Evolutionary conservation across 2,888 invertebrate species (phyloP).

Genomic region (Erebia ligea): DNA sequence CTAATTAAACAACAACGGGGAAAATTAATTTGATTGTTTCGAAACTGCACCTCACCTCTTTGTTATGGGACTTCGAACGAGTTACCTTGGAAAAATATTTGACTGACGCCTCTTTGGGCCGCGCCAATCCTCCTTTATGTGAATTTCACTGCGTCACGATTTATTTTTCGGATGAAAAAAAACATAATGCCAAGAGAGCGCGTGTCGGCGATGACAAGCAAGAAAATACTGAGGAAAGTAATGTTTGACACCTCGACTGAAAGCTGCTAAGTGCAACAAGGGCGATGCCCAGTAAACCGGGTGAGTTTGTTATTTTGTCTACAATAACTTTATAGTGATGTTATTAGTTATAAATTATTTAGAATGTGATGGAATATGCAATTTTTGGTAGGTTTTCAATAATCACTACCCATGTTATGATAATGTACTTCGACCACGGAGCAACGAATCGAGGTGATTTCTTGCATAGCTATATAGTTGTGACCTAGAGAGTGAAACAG

Average conservation of each 20-base stretch:
- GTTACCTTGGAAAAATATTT: conserved; percentile 74
- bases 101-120: conserved; percentile 56
- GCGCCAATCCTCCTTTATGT: conserved; percentile 41
- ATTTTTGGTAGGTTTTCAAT: no score
- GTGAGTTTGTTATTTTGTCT: conserved; percentile 22
- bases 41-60: conserved; percentile 69
- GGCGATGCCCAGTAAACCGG: conserved; percentile 51
- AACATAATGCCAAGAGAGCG: conserved; percentile 51
- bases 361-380: no score
- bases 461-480: no score
- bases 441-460: no score
- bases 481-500: no score
- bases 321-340: not conserved
- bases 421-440: no score
- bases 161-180: conserved; percentile 51
- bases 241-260: conserved; percentile 63
- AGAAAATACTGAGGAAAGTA: conserved; percentile 62
- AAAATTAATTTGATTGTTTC: conserved; percentile 82
- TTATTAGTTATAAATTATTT: not conserved
- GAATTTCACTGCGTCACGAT: conserved; percentile 57
- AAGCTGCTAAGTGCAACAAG: conserved; percentile 67
- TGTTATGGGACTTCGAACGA: conserved; percentile 66
- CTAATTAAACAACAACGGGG: conserved; percentile 83
- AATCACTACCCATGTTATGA: no score
- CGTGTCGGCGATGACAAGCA: conserved; percentile 62